Evolutionary conservation across 2,113 vertebrate species (phyloP).

Genomic region (Artemisiospiza belli): DNA sequence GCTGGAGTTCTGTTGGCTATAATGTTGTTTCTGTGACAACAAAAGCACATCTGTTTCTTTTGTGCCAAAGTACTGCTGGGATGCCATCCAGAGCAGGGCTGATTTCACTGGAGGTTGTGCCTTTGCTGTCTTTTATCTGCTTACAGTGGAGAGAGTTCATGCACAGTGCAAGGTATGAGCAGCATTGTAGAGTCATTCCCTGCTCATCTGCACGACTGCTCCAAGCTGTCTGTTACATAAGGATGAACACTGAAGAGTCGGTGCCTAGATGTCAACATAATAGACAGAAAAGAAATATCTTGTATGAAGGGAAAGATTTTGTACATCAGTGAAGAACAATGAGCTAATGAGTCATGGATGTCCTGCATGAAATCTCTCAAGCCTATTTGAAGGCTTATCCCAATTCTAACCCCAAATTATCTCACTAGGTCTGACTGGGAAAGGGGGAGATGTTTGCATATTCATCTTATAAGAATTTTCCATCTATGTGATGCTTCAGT

Average conservation of each 20-base stretch:
- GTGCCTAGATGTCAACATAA: not conserved
- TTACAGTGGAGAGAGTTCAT: not conserved
- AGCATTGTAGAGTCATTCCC: not conserved
- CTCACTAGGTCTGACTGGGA: not conserved
- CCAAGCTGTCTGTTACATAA: not conserved
- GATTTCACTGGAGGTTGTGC: not conserved
- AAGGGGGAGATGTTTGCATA: not conserved
- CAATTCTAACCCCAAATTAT: not conserved
- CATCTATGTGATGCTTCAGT: not conserved
- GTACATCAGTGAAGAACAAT: not conserved
- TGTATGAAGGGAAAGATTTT: not conserved
- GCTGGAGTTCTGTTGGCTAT: not conserved
- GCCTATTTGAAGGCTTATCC: not conserved
- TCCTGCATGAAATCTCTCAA: not conserved
- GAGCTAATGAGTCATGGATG: not conserved
- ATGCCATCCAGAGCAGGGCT: not conserved
- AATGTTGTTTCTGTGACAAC: not conserved
- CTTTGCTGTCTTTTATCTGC: not conserved
- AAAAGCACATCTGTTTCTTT: not conserved
- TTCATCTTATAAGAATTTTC: not conserved
- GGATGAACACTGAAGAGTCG: not conserved
- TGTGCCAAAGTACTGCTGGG: not conserved
- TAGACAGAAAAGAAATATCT: not conserved
- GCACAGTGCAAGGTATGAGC: not conserved
- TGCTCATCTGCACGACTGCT: not conserved